Conservation (phyloP, 2,797 vertebrate species). For the Coregonus sp. region DNA sequence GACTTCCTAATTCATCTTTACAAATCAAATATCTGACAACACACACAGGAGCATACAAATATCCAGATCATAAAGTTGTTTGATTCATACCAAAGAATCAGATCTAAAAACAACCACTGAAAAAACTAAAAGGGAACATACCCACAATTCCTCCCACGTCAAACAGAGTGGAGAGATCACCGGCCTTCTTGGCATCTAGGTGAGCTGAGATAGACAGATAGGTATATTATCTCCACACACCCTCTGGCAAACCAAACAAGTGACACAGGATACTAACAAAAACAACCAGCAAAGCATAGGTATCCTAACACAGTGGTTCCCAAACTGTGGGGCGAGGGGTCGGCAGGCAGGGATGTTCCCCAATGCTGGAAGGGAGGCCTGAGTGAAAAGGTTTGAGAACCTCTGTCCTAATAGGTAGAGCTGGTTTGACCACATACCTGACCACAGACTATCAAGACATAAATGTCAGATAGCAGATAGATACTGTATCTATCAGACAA, state of each 20-base stretch:
- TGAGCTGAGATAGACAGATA: slow-evolving; percentile 77
- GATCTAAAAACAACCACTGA: not conserved
- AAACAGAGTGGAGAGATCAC: slow-evolving; percentile 92
- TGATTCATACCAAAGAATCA: not conserved
- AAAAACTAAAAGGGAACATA: slow-evolving; percentile 51
- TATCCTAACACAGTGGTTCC: no score
- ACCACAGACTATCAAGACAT: not conserved
- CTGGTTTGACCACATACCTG: not conserved
- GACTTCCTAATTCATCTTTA: not conserved
- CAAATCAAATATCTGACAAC: not conserved
- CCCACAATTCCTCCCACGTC: slow-evolving; percentile 94
- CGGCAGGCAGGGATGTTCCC: no score
- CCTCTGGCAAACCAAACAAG: not conserved
- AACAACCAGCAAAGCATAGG: not conserved
- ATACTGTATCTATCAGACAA: no score
- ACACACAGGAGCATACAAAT: slow-evolving; percentile 1
- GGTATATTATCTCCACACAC: not conserved
- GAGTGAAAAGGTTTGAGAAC: no score
- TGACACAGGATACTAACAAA: not conserved
- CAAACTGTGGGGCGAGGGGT: no score
- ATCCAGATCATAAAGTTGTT: not conserved
- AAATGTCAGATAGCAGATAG: no score
- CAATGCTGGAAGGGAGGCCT: no score
- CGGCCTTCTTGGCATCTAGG: slow-evolving; percentile 86
- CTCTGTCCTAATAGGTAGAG: not conserved